Evolutionary conservation across 1,140 invertebrate genomes (phyloP).

Genomic region (Leptinotarsa defecta): DNA sequence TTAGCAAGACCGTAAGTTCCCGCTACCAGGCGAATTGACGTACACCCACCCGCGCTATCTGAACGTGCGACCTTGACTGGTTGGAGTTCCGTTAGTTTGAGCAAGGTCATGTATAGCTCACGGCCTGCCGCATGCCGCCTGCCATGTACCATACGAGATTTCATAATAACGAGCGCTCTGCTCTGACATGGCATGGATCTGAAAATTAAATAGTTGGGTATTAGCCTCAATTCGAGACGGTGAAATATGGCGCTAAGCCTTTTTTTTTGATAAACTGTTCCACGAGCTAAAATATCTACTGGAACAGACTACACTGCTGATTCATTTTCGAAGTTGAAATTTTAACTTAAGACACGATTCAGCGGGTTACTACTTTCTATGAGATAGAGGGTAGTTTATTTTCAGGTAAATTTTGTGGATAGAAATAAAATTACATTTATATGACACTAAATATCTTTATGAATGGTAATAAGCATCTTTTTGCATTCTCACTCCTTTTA

Average conservation of each 20-base stretch:
- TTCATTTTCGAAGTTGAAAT: too few species aligned
- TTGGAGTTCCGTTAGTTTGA: conserved; percentile 42
- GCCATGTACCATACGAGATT: conserved; percentile 23
- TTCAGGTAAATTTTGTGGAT: too few species aligned
- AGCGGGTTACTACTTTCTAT: too few species aligned
- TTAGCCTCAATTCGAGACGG: not conserved
- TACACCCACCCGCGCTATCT: not conserved
- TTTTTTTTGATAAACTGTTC: not conserved
- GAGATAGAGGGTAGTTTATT: too few species aligned
- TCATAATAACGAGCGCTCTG: conserved; percentile 15
- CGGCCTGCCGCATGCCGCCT: conserved; percentile 13
- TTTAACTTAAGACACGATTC: too few species aligned
- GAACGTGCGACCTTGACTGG: conserved; percentile 34
- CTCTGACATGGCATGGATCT: not conserved
- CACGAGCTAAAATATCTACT: too few species aligned
- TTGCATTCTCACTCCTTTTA: too few species aligned
- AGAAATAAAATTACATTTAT: too few species aligned
- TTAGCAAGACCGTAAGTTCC: not conserved
- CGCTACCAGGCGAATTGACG: conserved; percentile 17
- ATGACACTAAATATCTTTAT: too few species aligned
- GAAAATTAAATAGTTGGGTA: not conserved
- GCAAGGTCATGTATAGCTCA: conserved; percentile 39
- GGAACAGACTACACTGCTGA: too few species aligned
- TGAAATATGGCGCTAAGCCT: not conserved
- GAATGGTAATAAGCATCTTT: too few species aligned